Base-by-base conservation (phyloP, 2,113 vertebrate genomes). In the Thymallus thymallus region DNA sequence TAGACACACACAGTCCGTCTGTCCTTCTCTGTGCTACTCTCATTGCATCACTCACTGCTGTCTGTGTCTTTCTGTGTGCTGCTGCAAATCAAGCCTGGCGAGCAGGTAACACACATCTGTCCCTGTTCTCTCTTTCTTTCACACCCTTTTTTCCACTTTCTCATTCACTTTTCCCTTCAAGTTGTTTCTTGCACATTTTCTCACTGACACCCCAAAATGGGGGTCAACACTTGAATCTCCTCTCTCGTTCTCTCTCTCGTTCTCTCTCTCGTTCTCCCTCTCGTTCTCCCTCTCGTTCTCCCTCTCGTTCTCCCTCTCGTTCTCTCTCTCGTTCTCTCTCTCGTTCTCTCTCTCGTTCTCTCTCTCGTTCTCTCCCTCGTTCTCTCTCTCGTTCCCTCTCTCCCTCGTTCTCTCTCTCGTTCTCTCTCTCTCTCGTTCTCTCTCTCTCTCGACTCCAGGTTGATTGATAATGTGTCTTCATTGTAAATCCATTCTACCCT, bases 1-100 rank as follows among this genome's bases (percentile, higher is more conserved):
- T 2, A 77, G 1, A 60, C 29, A 74, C 29, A 58, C 29, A 45
- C 24, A 3, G 32, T 60, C 30, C 62, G 56, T 46, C 55, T 75
- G 65, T 71, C 51, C 24, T n/a, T 71, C 45, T 68, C n/a, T 78
- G 23, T 26, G 16, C 32, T 41, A 22, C 13, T 78, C 63, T 74
- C 75, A 73, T 72, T 70, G 73, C 71, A 69, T 79, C 68, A 24
- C 69, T 86, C 76, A 80, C 80, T 82, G 62, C 63, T 84, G 76
- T 85, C 74, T 77, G 69, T 82, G 77, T 85, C 74, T 80, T 62
- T 88, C 82, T 41, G 35, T 41, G 35, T 41, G 35, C 35, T 85
- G 86, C 82, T 87, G 80, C 80, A 78, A 78, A 71, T 76, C 76
- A 74, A 87, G 83, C 74, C 81, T 82, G 83, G 73, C 68, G 76